Conservation (phyloP, 2,888 invertebrate species). For the Polydrusus cervinus region DNA sequence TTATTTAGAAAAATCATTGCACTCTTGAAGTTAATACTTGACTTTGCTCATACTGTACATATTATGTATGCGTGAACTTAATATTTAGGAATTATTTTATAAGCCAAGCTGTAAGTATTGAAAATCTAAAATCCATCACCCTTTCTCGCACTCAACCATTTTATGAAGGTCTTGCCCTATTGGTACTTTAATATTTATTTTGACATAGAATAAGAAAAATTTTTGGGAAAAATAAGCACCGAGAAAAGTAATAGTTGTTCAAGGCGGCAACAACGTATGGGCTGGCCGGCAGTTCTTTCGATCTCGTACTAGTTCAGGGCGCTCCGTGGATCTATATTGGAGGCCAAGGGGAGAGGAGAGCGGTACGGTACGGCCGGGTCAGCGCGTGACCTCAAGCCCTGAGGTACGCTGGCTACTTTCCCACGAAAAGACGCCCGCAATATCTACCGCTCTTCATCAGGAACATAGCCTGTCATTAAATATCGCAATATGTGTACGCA, state of each 20-base stretch:
- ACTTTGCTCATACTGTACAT: too few species aligned
- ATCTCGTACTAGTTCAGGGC: conserved; percentile 65
- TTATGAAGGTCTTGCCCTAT: too few species aligned
- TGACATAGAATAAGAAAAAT: too few species aligned
- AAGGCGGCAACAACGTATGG: conserved; percentile 48
- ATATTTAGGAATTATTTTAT: too few species aligned
- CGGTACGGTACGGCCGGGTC: conserved; percentile 67
- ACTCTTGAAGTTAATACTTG: too few species aligned
- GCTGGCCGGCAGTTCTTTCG: conserved; percentile 47
- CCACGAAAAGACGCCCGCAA: conserved; percentile 72
- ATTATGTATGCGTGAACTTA: too few species aligned
- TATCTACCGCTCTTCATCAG: conserved; percentile 72
- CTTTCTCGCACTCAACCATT: too few species aligned
- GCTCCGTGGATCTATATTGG: conserved; percentile 69
- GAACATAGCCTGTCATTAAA: conserved; percentile 72
- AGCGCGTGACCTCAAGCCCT: conserved; percentile 72
- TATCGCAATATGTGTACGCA: conserved; percentile 70
- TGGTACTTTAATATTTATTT: too few species aligned
- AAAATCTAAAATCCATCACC: too few species aligned
- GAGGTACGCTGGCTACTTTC: conserved; percentile 73
- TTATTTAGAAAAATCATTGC: too few species aligned
- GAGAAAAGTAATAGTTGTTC: conserved; percentile 8
- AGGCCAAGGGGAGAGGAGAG: conserved; percentile 60
- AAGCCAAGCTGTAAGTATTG: too few species aligned
- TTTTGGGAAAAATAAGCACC: neutral